phyloP scores from a whole-genome alignment of 1,140 invertebrate genomes.

The Bombus terrestris region DNA sequence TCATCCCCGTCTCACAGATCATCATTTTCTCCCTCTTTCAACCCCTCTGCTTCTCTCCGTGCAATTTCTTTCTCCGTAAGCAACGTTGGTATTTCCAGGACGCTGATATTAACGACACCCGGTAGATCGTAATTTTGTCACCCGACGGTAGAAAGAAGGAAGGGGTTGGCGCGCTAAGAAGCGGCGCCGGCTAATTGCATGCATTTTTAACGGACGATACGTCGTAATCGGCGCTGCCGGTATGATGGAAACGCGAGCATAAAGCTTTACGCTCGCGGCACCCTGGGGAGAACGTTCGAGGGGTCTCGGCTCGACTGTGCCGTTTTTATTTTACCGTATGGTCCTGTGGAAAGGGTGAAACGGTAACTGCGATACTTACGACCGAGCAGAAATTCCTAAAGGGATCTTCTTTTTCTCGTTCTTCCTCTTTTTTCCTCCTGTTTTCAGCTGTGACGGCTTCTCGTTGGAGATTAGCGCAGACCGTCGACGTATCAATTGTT shows the following conservation, averaged over 20 bases:
- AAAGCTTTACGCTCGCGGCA: constrained; percentile 61
- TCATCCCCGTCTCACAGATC: constrained; percentile 67
- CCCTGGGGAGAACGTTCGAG: constrained; percentile 56
- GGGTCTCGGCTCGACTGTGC: neutral
- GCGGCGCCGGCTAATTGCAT: constrained; percentile 72
- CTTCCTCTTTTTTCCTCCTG: neutral
- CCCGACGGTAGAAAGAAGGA: constrained; percentile 44
- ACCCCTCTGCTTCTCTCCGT: neutral
- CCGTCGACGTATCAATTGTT: constrained; percentile 30
- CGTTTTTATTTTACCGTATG: constrained; percentile 14
- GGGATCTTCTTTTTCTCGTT: neutral
- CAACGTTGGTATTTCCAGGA: constrained; percentile 26
- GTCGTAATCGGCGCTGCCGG: constrained; percentile 70
- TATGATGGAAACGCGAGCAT: constrained; percentile 73
- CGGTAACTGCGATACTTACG: constrained; percentile 23
- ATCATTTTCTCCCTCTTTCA: constrained; percentile 41
- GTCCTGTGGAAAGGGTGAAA: constrained; percentile 23
- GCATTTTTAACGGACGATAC: constrained; percentile 74
- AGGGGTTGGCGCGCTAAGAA: constrained; percentile 57
- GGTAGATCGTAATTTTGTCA: constrained; percentile 78
- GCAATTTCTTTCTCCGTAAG: constrained; percentile 12
- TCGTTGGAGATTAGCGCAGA: neutral
- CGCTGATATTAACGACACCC: constrained; percentile 76
- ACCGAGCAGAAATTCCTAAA: neutral
- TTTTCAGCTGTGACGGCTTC: neutral